Conservation (phyloP, 1,140 invertebrate species). For the Scaptomyza pallida region DNA sequence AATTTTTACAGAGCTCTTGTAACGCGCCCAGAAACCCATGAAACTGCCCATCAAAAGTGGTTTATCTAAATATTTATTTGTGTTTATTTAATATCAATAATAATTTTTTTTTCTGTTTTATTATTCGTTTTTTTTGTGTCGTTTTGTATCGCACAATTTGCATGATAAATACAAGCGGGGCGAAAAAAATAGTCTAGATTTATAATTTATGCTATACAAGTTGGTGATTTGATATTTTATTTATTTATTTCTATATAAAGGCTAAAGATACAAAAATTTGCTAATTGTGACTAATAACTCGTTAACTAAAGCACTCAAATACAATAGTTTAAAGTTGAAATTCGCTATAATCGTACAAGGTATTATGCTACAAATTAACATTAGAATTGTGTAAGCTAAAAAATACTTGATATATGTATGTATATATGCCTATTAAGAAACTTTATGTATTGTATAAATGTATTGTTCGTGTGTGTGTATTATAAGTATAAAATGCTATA, state of each 20-base stretch:
- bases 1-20: slow-evolving; percentile 17
- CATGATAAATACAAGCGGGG: slow-evolving; percentile 44
- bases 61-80: slow-evolving; percentile 75
- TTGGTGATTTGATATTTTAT: slow-evolving; percentile 53
- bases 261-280: slow-evolving; percentile 63
- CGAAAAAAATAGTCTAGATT: slow-evolving; percentile 47
- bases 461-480: neutral
- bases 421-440: slow-evolving; percentile 39
- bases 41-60: slow-evolving; percentile 38
- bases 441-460: slow-evolving; percentile 27
- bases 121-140: slow-evolving; percentile 10
- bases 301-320: slow-evolving; percentile 46
- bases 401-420: slow-evolving; percentile 36
- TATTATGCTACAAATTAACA: slow-evolving; percentile 14
- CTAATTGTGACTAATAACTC: slow-evolving; percentile 79
- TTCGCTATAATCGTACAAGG: slow-evolving; percentile 39
- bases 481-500: slow-evolving; percentile 29
- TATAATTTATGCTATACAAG: slow-evolving; percentile 79
- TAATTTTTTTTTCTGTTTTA: slow-evolving; percentile 66
- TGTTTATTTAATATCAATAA: slow-evolving; percentile 73
- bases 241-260: slow-evolving; percentile 38
- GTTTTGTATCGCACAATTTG: slow-evolving; percentile 53
- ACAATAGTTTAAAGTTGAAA: slow-evolving; percentile 45
- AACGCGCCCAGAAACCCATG: slow-evolving; percentile 43
- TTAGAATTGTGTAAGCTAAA: slow-evolving; percentile 21